Base-by-base conservation (phyloP, 2,113 vertebrate species). In the Sorex araneus region DNA sequence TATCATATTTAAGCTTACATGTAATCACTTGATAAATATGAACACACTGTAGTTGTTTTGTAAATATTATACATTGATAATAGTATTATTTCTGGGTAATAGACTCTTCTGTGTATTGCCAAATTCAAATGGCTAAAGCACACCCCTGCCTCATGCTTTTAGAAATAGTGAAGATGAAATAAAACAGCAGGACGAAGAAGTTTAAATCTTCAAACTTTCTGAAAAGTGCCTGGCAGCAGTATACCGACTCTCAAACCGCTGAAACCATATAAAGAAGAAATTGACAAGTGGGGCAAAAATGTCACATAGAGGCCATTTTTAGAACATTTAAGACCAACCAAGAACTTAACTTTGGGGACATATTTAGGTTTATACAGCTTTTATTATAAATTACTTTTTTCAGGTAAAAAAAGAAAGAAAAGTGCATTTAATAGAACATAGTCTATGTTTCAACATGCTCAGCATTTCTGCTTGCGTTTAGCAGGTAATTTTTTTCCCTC, bases 241-340 rank as follows among this genome's bases (percentile, higher is more conserved):
- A 71, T 79, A 28, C 19, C 77, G 74, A 79, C 91, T 95, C 87
- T 73, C 82, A 67, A 94, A 84, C 71, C 11, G 6, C 84, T 70
- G 89, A 96, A 91, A 83, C 43, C 21, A 74, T 77, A 30, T 32
- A 83, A 88, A 94, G 84, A 76, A 73, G 47, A 94, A 94, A 94
- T 78, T 95, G 94, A 94, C 88, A 95, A 90, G 93, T 94, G 81
- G 89, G 80, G 77, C 91, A 93, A 96, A 91, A 95, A 91, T 92
- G 89, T 94, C 87, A 94, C 69, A 36, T 34, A 57, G 70, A 94
- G 87, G 87, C 67, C 88, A 92, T 94, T 96, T 95, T 94, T 94
- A 95, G 88, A 84, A 91, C 78, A 87, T 84, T 89, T 87, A 91
- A 95, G 84, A 92, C 91, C 90, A 81, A 84, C 70, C 32, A 94